Base-by-base conservation (phyloP, 2,888 invertebrate species). In the Lagria hirta region DNA sequence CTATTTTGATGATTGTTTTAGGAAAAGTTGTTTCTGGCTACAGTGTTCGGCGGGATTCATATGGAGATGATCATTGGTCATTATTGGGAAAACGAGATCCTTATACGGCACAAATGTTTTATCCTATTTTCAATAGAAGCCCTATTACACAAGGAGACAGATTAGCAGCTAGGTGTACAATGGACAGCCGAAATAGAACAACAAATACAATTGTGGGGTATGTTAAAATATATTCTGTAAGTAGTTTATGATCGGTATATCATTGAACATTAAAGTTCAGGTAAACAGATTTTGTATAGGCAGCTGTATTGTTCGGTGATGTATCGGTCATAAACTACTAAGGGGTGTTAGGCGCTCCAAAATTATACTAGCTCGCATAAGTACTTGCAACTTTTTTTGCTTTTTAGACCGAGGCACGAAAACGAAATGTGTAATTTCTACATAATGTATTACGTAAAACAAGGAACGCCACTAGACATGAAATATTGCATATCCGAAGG, bases 351-450 rank as follows among this genome's bases (percentile, higher is more conserved):
- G n/a, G n/a, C n/a, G n/a, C n/a, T 11, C 29, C 10, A 2, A 21
- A 15, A 12, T 10, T 13, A 2, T 28, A 10, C n/a, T 18, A 11
- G 2, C n/a, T 38, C 13, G 6, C 16, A 42, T n/a, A n/a, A n/a
- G n/a, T n/a, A 41, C 17, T 14, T n/a, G 12, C 7, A 17, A 18
- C 13, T 3, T n/a, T n/a, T n/a, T n/a, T n/a, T n/a, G 4, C 24
- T 21, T 62, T 65, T 34, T 70, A 87, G 89, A 0, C 77, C 85
- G 1, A 93, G 93, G 14, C 89, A 88, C 65, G 78, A 83, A 7
- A 90, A 94, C 59, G 94, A 95, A 72, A 95, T 95, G 94, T 95
- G 94, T 74, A 95, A 94, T 72, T 93, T 94, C 72, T 95, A 95
- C 71, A 69, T 95, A 1, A 91, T 94, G 90, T 94, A 94, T 70